These are phyloP conservation scores for Rhyacichthys aspro DNA, from an alignment of 2,797 vertebrate genomes.

Conservation along the genomic window DNA sequence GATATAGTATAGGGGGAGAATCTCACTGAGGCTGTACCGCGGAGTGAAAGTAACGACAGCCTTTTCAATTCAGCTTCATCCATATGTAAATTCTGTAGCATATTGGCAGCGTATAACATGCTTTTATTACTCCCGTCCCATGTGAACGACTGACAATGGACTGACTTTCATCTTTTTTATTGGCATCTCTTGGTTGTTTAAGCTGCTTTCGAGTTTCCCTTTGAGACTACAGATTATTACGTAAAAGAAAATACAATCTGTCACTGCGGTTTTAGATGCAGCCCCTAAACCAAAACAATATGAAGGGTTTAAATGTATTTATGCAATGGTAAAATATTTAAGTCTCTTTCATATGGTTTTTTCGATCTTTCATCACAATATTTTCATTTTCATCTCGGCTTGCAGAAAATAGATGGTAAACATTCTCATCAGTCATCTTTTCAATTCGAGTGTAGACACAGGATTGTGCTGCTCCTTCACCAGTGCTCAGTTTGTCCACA, in stretches of 20 bases:
- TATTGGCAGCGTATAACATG: conserved; percentile 23
- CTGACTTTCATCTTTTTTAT: conserved; percentile 20
- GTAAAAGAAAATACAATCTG: conserved; percentile 43
- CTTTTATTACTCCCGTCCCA: conserved; percentile 26
- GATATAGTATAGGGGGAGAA: not conserved
- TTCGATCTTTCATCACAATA: not conserved
- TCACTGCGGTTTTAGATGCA: conserved; percentile 24
- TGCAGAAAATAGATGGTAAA: too few species aligned
- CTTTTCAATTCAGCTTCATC: conserved; percentile 3
- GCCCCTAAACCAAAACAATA: conserved; percentile 39
- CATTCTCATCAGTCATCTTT: too few species aligned
- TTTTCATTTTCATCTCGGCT: not conserved
- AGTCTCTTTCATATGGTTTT: not conserved
- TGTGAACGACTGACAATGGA: conserved; percentile 24
- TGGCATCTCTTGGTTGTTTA: conserved; percentile 14
- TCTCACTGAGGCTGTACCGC: too few species aligned
- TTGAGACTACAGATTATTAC: conserved; percentile 55
- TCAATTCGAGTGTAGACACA: too few species aligned
- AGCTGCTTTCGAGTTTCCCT: conserved; percentile 43
- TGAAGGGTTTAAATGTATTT: conserved; percentile 32
- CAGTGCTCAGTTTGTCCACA: too few species aligned
- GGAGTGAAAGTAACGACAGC: too few species aligned
- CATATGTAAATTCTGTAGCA: conserved; percentile 8
- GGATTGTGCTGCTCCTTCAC: too few species aligned
- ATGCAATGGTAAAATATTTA: not conserved